Percentiles rank a stretch among this genome's conserved stretches.
These are phyloP conservation scores for Actenoides lindsayi DNA, from an alignment of 2,113 vertebrate genomes.

Conservation along the genomic window DNA sequence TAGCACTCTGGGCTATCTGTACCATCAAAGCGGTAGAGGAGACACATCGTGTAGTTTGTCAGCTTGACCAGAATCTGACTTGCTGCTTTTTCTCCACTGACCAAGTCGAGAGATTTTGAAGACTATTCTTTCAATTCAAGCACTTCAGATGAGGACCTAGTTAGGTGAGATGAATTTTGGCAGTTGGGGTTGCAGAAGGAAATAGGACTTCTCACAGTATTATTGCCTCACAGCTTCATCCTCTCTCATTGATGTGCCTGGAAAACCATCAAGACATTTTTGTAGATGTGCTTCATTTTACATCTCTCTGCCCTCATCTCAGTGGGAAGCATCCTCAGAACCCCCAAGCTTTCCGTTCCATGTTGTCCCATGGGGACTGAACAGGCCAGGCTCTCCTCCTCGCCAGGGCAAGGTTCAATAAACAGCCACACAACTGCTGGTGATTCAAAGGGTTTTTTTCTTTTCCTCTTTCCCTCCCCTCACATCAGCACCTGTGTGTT, in stretches of 20 bases:
- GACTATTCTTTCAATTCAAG: background rate
- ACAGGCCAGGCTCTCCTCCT: background rate
- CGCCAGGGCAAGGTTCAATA: background rate
- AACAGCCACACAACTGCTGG: background rate
- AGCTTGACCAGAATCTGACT: background rate
- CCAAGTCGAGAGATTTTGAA: background rate
- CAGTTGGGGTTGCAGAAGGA: background rate
- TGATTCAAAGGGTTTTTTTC: background rate
- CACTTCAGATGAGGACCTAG: background rate
- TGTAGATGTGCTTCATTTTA: background rate
- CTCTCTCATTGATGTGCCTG: background rate
- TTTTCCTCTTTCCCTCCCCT: background rate
- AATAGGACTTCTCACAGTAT: background rate
- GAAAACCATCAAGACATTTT: background rate
- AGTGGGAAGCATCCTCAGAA: background rate
- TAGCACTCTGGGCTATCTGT: background rate
- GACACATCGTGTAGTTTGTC: background rate
- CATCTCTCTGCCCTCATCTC: background rate
- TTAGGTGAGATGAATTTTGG: background rate
- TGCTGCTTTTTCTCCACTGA: background rate
- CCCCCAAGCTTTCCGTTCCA: background rate
- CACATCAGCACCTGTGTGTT: conserved; percentile 57
- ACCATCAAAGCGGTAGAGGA: fast-evolving
- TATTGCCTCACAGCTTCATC: background rate
- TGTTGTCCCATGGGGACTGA: background rate